Percentiles rank a stretch among this genome's conserved stretches.
phyloP scores from a whole-genome alignment of 1,140 invertebrate species.

The Cotesia glomerata region DNA sequence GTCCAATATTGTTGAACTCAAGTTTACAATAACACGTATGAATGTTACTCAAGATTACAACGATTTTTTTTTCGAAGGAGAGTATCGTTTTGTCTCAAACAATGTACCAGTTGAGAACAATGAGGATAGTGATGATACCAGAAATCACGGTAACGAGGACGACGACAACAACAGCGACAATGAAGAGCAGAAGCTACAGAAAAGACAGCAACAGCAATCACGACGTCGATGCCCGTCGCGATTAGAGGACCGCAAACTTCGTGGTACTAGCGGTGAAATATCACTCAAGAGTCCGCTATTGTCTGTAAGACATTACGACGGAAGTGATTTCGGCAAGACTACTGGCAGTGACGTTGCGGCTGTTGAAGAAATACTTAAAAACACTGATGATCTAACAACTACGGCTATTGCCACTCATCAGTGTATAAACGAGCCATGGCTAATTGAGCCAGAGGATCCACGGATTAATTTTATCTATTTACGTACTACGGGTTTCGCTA shows the following conservation, averaged over 20 bases:
- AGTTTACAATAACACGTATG: constrained; percentile 79
- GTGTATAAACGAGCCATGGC: constrained; percentile 78
- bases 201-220: constrained; percentile 38
- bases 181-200: too few relatives aligned
- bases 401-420: constrained; percentile 42
- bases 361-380: constrained; percentile 53
- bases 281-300: constrained; percentile 61
- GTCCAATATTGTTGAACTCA: constrained; percentile 72
- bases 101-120: neutral
- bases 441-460: constrained; percentile 76
- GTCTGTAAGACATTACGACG: constrained; percentile 27
- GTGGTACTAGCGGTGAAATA: constrained; percentile 76
- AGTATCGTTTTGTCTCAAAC: constrained; percentile 73
- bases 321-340: neutral
- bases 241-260: constrained; percentile 69
- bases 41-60: constrained; percentile 82
- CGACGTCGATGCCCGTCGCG: constrained; percentile 67
- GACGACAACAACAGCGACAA: too few relatives aligned
- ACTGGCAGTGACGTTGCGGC: constrained; percentile 45
- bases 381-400: constrained; percentile 56
- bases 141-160: constrained; percentile 17
- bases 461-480: constrained; percentile 75
- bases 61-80: constrained; percentile 81
- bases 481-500: constrained; percentile 71
- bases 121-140: constrained; percentile 21